Base-by-base conservation (phyloP, 2,113 vertebrate species). In the Trogon melanurus region DNA sequence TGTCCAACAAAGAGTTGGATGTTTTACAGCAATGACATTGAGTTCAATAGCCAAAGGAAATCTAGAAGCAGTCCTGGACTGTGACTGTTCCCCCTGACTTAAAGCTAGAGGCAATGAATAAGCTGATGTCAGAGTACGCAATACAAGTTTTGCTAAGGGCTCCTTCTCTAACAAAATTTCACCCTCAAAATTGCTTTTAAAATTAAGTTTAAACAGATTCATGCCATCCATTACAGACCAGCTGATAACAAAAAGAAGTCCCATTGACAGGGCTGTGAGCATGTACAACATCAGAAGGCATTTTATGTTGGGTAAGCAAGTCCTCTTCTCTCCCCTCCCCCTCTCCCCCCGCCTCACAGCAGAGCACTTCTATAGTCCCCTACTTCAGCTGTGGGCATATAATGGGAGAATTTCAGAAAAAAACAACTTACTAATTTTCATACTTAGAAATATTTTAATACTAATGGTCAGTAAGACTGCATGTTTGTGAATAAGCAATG, bases 21-120 rank as follows among this genome's bases (percentile, higher is more conserved):
- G 57, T 38, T 84, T 80, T 70, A 84, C 38, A 78, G 61, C 65
- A 86, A 66, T 36, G 53, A 64, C 80, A 86, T 81, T 91, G 69
- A 88, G 51, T 60, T 89, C 69, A 83, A 73, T 19, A 89, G 51
- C 69, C 80, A 91, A 45, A 94, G 85, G 51, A 93, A 85, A 96
- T 73, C 56, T 20, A 79, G 75, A 80, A 90, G 30, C 45, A 81
- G 78, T 75, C 53, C 70, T 61, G 22, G 22, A 64, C 62, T 72
- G 32, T 34, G 51, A 85, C 0, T 41, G 6, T 2, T 82, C 18
- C 45, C 57, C 79, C 69, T 58, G 57, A 82, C 74, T 85, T 79
- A 83, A 79, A 88, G 54, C 71, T 41, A 92, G 41, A 88, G 94
- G 66, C 62, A 88, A 57, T 30, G 27, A 94, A 86, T n/a, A 73